These are phyloP conservation scores for Plagiodera versicolora DNA, from an alignment of 2,888 invertebrate genomes.

Conservation along the genomic window DNA sequence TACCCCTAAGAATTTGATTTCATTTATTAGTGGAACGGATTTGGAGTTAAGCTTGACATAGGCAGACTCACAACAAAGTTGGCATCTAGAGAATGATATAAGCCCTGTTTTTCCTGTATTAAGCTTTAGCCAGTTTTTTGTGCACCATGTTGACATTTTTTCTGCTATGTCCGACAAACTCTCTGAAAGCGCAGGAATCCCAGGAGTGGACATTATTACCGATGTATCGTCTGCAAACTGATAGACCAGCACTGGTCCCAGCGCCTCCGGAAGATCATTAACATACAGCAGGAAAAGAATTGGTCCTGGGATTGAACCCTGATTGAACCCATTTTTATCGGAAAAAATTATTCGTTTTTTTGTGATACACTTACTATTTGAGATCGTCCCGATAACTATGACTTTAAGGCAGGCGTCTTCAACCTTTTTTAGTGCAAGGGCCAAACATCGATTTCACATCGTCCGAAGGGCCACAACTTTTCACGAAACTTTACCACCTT, in stretches of 20 bases:
- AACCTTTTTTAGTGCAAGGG: too few species aligned
- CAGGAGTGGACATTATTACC: neutral
- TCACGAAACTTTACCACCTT: too few species aligned
- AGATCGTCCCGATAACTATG: neutral
- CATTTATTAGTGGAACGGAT: neutral
- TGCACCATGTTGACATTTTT: neutral
- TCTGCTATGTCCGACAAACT: slow-evolving; percentile 1
- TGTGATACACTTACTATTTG: slow-evolving; percentile 2
- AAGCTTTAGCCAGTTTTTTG: neutral
- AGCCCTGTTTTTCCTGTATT: neutral
- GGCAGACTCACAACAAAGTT: neutral
- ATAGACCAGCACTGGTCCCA: neutral
- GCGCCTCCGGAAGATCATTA: neutral
- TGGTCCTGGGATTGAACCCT: neutral
- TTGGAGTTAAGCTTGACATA: neutral
- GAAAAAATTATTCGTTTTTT: neutral
- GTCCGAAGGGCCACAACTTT: too few species aligned
- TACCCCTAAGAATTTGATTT: neutral
- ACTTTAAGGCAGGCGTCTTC: too few species aligned
- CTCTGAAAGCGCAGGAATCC: neutral
- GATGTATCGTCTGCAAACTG: slow-evolving; percentile 4
- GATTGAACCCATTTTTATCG: neutral
- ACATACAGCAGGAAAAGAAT: slow-evolving; percentile 1
- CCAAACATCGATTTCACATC: too few species aligned
- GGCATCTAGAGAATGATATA: neutral